Conservation (phyloP, 1,140 invertebrate genomes). For the Lordiphosa stackelbergi region DNA sequence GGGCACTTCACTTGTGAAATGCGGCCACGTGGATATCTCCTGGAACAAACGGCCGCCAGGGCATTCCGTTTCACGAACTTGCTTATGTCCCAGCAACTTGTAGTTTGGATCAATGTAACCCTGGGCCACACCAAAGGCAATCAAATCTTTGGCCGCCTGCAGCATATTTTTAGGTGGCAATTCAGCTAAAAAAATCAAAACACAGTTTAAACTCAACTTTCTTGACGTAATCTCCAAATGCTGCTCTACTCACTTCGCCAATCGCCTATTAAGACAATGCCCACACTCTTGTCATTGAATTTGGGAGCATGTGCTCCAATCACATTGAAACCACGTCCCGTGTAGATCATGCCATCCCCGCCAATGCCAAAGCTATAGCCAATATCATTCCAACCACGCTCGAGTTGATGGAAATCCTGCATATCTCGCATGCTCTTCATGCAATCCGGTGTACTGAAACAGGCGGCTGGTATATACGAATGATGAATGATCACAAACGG, state of each 20-base stretch:
- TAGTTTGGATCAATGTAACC: conserved; percentile 82
- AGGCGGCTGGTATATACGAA: conserved; percentile 81
- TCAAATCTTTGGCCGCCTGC: conserved; percentile 80
- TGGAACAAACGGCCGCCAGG: conserved; percentile 82
- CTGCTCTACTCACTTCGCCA: conserved; percentile 79
- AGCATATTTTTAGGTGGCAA: conserved; percentile 81
- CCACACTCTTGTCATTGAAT: conserved; percentile 85
- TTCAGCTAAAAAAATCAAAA: conserved; percentile 76
- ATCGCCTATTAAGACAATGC: conserved; percentile 85
- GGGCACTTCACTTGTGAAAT: conserved; percentile 77
- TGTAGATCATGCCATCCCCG: conserved; percentile 86
- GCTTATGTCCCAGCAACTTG: conserved; percentile 83
- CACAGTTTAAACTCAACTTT: background rate
- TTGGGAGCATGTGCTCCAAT: conserved; percentile 84
- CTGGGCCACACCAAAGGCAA: conserved; percentile 80
- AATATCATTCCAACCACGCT: conserved; percentile 83
- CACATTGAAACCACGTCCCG: conserved; percentile 85
- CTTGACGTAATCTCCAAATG: background rate
- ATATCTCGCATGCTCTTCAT: conserved; percentile 79
- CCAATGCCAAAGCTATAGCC: conserved; percentile 89
- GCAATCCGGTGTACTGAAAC: conserved; percentile 79
- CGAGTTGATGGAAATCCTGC: conserved; percentile 81
- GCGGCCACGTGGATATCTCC: conserved; percentile 82
- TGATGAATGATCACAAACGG: conserved; percentile 88
- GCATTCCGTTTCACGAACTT: conserved; percentile 83